Base-by-base conservation (phyloP, 2,113 vertebrate genomes). In the Tamias sibiricus region DNA sequence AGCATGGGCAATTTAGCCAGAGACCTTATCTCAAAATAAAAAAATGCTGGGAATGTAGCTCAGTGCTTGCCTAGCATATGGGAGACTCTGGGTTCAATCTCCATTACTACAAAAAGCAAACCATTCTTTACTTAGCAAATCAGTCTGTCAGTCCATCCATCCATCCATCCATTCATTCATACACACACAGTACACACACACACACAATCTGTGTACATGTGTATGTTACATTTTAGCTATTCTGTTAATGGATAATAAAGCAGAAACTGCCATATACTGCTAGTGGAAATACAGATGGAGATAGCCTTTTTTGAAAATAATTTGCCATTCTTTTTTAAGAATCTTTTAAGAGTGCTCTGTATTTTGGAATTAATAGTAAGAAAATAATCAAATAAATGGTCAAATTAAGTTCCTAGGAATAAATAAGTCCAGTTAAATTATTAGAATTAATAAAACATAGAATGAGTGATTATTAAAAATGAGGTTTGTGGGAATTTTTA, bases 311-410 rank as follows among this genome's bases (percentile, higher is more conserved):
- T 86, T 10, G 54, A 57, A 96, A 64, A 54, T 80, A 79, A 62
- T 88, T 93, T 40, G 7, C 20, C 1, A 6, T 95, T 83, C 42
- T 72, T 86, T 84, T 64, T 85, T 84, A 95, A 62, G 59, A 94
- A 66, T 40, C 17, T 94, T 68, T 44, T 91, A 91, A 84, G 47
- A 84, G 47, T 1, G 2, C 44, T 87, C 1, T 72, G 12, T 76
- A 57, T 91, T 30, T 47, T 71, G 4, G 35, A 79, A 32, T 71
- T 88, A 92, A 54, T 76, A 57, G 9, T 75, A 42, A 88, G 77
- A 52, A 66, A 95, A 86, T 93, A 93, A 85, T 87, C n/a, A 42
- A 77, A 11, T 90, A 77, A 77, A 64, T 77, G 37, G 20, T 96
- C 22, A 71, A 94, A 66, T 54, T 94, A 81, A 86, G 40, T 91